Evolutionary conservation across 2,797 vertebrate genomes (phyloP).

Genomic region (Hydrocynus forskahlii): DNA sequence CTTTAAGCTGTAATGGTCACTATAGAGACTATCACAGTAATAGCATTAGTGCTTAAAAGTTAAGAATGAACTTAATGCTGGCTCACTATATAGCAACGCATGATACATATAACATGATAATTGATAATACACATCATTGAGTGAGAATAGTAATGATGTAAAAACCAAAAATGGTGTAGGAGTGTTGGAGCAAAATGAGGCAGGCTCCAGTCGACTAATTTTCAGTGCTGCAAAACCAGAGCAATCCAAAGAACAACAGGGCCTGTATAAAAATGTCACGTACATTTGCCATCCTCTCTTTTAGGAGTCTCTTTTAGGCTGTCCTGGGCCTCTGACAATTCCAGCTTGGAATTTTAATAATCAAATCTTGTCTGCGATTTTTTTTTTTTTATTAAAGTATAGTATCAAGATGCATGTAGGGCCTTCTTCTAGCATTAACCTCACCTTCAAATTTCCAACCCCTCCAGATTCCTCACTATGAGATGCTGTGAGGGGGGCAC

Average conservation of each 20-base stretch:
- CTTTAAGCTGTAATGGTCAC: too few species aligned
- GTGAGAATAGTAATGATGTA: neutral
- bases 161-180: too few species aligned
- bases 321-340: neutral
- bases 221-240: neutral
- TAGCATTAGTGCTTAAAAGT: constrained; percentile 1
- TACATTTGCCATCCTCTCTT: neutral
- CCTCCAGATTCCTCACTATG: neutral
- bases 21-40: neutral
- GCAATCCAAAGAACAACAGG: neutral
- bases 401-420: neutral
- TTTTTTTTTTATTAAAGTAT: constrained; percentile 10
- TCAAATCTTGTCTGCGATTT: neutral
- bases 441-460: constrained; percentile 3
- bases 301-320: neutral
- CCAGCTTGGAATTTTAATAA: neutral
- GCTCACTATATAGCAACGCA: neutral
- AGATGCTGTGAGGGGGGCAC: constrained; percentile 1
- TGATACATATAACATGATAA: neutral
- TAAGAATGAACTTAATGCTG: constrained; percentile 9
- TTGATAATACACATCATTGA: neutral
- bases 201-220: neutral
- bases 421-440: constrained; percentile 8
- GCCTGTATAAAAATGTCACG: neutral
- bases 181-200: neutral